Percentiles rank a stretch among this genome's conserved stretches.
These are phyloP conservation scores for Drosophila fungiperda DNA, from an alignment of 2,888 invertebrate genomes.

Conservation along the genomic window DNA sequence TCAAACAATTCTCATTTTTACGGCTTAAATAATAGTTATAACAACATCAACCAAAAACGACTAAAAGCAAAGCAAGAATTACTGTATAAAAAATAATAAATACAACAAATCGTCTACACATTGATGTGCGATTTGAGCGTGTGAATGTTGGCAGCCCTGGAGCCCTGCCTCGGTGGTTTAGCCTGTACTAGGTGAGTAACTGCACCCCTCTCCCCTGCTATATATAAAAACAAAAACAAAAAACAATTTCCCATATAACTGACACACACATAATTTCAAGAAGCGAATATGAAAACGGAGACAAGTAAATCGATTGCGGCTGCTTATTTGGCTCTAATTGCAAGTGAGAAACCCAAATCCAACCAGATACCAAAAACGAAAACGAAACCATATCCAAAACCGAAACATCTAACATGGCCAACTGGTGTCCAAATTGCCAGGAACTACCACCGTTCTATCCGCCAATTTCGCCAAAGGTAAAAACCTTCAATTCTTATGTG, in stretches of 20 bases:
- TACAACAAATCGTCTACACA: constrained; percentile 71
- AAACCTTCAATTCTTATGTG: constrained; percentile 15
- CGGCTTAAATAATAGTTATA: not conserved
- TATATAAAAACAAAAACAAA: constrained; percentile 18
- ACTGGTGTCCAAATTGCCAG: constrained; percentile 83
- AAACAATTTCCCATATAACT: constrained; percentile 41
- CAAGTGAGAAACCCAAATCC: constrained; percentile 25
- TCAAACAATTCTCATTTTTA: constrained; percentile 13
- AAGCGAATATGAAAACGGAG: constrained; percentile 71
- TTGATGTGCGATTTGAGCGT: constrained; percentile 81
- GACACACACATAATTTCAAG: constrained; percentile 45
- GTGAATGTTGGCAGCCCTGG: constrained; percentile 86
- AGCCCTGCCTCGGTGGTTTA: constrained; percentile 86
- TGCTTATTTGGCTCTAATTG: constrained; percentile 54
- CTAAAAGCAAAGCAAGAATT: constrained; percentile 7
- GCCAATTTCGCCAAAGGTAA: constrained; percentile 80
- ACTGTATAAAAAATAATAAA: constrained; percentile 3
- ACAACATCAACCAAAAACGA: constrained; percentile 18
- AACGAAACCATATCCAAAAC: constrained; percentile 10
- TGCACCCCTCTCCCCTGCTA: not conserved
- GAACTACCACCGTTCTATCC: constrained; percentile 79
- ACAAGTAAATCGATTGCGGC: constrained; percentile 50
- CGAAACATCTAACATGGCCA: constrained; percentile 66
- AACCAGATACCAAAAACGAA: constrained; percentile 20
- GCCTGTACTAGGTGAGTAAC: constrained; percentile 85